phyloP scores from a whole-genome alignment of 2,113 vertebrate genomes.

The Orthonyx spaldingii region DNA sequence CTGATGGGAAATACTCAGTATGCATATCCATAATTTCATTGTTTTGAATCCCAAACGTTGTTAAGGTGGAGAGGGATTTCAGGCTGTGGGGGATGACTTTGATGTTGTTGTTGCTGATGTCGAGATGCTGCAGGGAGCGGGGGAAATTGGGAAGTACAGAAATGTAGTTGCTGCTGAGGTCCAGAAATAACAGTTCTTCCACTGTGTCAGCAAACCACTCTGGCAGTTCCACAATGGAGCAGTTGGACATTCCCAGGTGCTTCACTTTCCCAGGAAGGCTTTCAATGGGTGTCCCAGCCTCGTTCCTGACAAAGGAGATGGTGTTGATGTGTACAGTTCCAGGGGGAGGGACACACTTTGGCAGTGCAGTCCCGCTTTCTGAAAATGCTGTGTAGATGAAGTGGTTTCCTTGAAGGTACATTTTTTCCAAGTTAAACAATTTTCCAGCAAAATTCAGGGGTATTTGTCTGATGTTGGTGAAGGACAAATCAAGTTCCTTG shows the following conservation, averaged over 20 bases:
- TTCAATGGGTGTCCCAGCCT: constrained; percentile 4
- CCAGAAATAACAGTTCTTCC: not conserved
- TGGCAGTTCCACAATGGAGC: constrained; percentile 55
- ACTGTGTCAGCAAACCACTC: constrained; percentile 40
- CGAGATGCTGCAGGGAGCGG: not conserved
- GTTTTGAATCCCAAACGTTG: not conserved
- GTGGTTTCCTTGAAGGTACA: constrained; percentile 36
- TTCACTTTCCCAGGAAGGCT: not conserved
- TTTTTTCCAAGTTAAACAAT: not conserved
- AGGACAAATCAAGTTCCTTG: constrained; percentile 49
- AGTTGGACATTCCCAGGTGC: constrained; percentile 31
- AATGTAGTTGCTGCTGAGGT: constrained; percentile 48
- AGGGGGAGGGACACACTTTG: not conserved
- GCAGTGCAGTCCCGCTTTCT: fast-evolving
- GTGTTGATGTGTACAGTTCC: not conserved
- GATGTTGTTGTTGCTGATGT: constrained; percentile 29
- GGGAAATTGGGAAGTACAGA: not conserved
- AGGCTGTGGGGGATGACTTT: not conserved
- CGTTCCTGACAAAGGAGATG: not conserved
- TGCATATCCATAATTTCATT: constrained; percentile 4
- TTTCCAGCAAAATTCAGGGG: not conserved
- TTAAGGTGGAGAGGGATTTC: constrained; percentile 15
- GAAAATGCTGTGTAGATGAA: not conserved
- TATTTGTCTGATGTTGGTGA: constrained; percentile 52
- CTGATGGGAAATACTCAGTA: not conserved